A percentile compares a stretch with the other conserved stretches of the same genome.
Conservation (phyloP, 1,140 invertebrate genomes). For the Elymnias hypermnestra region DNA sequence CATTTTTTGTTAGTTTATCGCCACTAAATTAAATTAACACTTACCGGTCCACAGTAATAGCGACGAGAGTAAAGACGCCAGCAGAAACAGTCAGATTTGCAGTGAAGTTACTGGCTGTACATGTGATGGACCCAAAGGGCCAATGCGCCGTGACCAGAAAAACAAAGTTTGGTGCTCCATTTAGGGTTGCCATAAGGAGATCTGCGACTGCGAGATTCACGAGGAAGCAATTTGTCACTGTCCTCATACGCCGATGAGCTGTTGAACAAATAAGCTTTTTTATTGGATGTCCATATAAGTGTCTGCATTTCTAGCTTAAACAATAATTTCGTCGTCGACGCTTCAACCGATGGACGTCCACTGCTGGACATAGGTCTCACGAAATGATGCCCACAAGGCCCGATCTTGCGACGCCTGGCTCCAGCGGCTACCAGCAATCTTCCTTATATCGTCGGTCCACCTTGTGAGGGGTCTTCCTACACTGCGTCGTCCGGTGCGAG, state of each 20-base stretch:
- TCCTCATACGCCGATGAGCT: constrained; percentile 92
- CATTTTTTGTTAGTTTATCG: too few relatives aligned
- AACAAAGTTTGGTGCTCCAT: constrained; percentile 94
- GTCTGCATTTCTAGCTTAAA: too few relatives aligned
- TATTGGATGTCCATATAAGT: too few relatives aligned
- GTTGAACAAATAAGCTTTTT: constrained; percentile 12
- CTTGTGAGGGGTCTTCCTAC: too few relatives aligned
- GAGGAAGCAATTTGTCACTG: constrained; percentile 96
- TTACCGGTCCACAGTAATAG: constrained; percentile 88
- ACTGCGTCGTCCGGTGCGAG: too few relatives aligned
- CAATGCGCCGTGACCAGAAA: constrained; percentile 89
- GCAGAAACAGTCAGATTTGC: constrained; percentile 90
- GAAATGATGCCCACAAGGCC: too few relatives aligned
- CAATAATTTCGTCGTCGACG: too few relatives aligned
- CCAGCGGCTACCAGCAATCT: too few relatives aligned
- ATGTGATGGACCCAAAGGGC: constrained; percentile 90
- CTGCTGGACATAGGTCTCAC: too few relatives aligned
- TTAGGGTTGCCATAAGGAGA: constrained; percentile 91
- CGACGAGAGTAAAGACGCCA: constrained; percentile 91
- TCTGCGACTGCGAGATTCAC: constrained; percentile 95
- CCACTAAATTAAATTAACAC: constrained; percentile 9
- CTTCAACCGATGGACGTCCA: too few relatives aligned
- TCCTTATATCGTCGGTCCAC: too few relatives aligned
- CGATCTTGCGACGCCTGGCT: too few relatives aligned
- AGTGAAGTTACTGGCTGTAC: constrained; percentile 92